Conservation (phyloP, 2,797 vertebrate species). For the Pelobates cultripes region DNA sequence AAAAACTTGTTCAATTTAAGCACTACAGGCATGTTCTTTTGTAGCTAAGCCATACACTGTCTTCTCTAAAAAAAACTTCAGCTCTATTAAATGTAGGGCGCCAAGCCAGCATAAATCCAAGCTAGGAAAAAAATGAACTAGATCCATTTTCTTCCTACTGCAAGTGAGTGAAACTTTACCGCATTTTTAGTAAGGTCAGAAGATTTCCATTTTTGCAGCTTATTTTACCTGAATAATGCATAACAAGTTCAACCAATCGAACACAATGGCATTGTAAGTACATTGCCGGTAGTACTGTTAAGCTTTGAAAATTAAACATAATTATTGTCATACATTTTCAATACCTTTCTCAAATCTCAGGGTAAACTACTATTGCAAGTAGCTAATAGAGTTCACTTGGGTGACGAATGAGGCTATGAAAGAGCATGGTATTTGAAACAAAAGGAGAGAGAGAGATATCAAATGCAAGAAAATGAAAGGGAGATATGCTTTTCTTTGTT, state of each 20-base stretch:
- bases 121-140: slow-evolving; percentile 16
- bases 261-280: slow-evolving; percentile 41
- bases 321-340: slow-evolving; percentile 52
- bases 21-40: slow-evolving; percentile 34
- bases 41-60: slow-evolving; percentile 8
- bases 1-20: slow-evolving; percentile 33
- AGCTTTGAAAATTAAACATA: slow-evolving; percentile 54
- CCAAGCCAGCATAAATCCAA: slow-evolving; percentile 47
- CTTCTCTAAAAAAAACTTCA: background rate
- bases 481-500: slow-evolving; percentile 4
- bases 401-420: slow-evolving; percentile 29
- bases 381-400: slow-evolving; percentile 45
- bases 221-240: slow-evolving; percentile 53
- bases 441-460: slow-evolving; percentile 10
- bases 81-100: slow-evolving; percentile 44
- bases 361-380: slow-evolving; percentile 44
- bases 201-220: slow-evolving; percentile 50
- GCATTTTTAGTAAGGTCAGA: slow-evolving; percentile 52
- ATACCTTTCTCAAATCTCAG: slow-evolving; percentile 15
- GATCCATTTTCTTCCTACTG: slow-evolving; percentile 24
- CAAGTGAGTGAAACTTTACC: slow-evolving; percentile 49
- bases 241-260: slow-evolving; percentile 50
- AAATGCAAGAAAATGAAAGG: slow-evolving; percentile 21
- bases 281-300: slow-evolving; percentile 42
- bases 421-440: slow-evolving; percentile 32